A percentile compares a stretch with the other conserved stretches of the same genome.
Evolutionary conservation across 2,888 invertebrate species (phyloP).

Genomic region (Schrankia costaestrigalis): DNA sequence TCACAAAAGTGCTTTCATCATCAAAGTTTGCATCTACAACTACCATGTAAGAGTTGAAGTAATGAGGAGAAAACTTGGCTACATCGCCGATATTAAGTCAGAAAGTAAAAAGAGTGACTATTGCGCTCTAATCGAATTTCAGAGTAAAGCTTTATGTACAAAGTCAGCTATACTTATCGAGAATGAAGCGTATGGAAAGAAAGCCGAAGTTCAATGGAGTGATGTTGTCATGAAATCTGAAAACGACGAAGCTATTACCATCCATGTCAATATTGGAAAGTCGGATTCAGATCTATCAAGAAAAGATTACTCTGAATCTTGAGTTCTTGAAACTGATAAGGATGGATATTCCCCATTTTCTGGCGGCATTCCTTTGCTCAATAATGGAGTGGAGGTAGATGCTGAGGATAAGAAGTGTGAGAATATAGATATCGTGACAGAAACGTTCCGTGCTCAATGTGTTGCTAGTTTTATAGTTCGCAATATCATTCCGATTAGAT

Average conservation of each 20-base stretch:
- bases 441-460: slow-evolving; percentile 14
- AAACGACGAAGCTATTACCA: slow-evolving; percentile 71
- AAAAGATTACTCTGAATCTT: slow-evolving; percentile 54
- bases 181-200: slow-evolving; percentile 71
- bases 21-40: slow-evolving; percentile 75
- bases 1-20: slow-evolving; percentile 73
- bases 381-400: slow-evolving; percentile 5
- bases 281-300: slow-evolving; percentile 47
- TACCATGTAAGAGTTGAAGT: slow-evolving; percentile 73
- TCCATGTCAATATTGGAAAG: slow-evolving; percentile 72
- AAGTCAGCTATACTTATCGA: slow-evolving; percentile 72
- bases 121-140: slow-evolving; percentile 70
- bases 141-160: slow-evolving; percentile 68
- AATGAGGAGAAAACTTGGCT: slow-evolving; percentile 69
- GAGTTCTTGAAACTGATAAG: slow-evolving; percentile 16
- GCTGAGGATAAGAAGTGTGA: slow-evolving; percentile 18
- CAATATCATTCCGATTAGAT: slow-evolving; percentile 45
- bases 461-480: slow-evolving; percentile 16
- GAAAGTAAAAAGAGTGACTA: slow-evolving; percentile 70
- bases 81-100: slow-evolving; percentile 61
- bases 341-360: slow-evolving; percentile 21
- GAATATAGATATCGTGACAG: slow-evolving; percentile 12
- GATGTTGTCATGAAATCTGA: slow-evolving; percentile 70
- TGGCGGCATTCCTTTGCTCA: slow-evolving; percentile 15
- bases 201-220: slow-evolving; percentile 74